Evolutionary conservation across 2,113 vertebrate species (phyloP), one percentile per base, ranked within the genome.

Genomic region (Rhea pennata): DNA sequence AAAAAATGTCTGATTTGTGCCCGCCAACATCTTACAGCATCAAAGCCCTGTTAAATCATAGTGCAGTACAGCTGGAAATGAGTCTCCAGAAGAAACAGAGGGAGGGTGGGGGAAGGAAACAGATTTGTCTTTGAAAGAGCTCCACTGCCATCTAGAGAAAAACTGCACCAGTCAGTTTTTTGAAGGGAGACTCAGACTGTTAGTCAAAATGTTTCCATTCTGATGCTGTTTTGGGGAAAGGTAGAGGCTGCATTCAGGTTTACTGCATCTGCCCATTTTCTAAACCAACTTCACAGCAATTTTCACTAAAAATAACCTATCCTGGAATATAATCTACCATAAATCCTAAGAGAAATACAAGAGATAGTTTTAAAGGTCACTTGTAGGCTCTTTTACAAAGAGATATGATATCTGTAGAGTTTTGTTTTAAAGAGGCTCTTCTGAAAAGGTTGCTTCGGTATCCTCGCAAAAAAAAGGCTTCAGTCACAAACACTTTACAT

Each of bases 81-180:
- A 93, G 87, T 79, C 77, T 96, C 90, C 36, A 91, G 78, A 94
- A 97, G 86, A 96, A 90, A 61, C 39, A 56, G 65, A 89, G 88
- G 87, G 88, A 71, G 74, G 72, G 89, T 93, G 91, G 93, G 97
- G 96, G 92, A 96, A 72, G 81, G 64, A 84, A 61, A 22, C 12
- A 33, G 46, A 42, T 16, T 15, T 0, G 3, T 19, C 48, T 97
- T 39, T 88, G 84, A 93, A 97, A 98, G 98, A 93, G 36, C 84
- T 87, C 86, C 90, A 94, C 91, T 98, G 98, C 98, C 98, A 98
- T 98, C 98, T 98, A 98, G 93, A 97, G 98, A 78, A 2, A 70
- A 42, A 23, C 12, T 58, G 29, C 29, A 66, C 9, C 31, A 90
- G 48, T 5, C 39, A n/a, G 1, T 39, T 61, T 65, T 69, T 71